phyloP scores from a whole-genome alignment of 2,888 invertebrate genomes.

The Sepiola atlantica region DNA sequence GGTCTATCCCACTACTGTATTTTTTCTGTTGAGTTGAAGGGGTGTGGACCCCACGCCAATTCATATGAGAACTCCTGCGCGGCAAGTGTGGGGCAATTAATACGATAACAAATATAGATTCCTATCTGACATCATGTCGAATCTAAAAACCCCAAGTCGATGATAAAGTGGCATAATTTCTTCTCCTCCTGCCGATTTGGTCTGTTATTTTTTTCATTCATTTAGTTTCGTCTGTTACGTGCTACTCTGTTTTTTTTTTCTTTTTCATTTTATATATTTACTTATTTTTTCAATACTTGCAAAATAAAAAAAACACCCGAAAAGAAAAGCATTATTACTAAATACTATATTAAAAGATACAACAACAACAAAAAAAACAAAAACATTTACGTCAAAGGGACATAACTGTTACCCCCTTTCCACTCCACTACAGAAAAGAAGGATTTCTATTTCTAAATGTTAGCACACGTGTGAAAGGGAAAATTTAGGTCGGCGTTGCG shows the following conservation, averaged over 20 bases:
- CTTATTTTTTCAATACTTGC: background rate
- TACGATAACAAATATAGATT: conserved; percentile 10
- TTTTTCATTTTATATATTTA: too few relatives aligned
- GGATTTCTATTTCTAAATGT: background rate
- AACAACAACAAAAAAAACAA: background rate
- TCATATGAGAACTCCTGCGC: too few relatives aligned
- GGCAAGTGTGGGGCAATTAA: background rate
- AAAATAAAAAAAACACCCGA: background rate
- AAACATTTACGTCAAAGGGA: background rate
- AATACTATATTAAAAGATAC: background rate
- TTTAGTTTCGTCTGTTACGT: background rate
- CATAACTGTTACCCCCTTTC: background rate
- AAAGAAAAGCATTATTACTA: background rate
- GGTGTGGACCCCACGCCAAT: background rate
- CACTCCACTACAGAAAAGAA: background rate
- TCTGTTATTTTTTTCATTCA: background rate
- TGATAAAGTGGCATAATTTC: background rate
- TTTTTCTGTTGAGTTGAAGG: background rate
- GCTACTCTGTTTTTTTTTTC: too few relatives aligned
- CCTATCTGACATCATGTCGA: background rate
- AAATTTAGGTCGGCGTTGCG: background rate
- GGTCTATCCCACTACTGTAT: background rate
- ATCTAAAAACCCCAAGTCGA: conserved; percentile 32
- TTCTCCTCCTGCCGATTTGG: background rate
- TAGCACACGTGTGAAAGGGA: background rate